Base-by-base conservation (phyloP, 2,888 invertebrate species). In the Gastracanthus pulcherrimus region DNA sequence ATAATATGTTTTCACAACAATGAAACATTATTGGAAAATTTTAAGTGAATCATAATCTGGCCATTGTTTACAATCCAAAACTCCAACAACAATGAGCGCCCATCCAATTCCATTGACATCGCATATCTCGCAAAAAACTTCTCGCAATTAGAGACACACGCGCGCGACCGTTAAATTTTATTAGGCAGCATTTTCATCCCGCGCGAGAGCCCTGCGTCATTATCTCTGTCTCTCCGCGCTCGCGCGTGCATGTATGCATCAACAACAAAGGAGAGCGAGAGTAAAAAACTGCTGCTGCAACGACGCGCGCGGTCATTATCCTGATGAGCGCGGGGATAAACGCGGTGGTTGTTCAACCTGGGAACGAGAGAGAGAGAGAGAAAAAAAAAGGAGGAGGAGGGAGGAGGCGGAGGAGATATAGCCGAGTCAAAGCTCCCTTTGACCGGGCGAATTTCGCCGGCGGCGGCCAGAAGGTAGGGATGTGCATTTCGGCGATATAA, bases 101-200 rank as follows among this genome's bases (percentile, higher is more conserved):
- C 6, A n/a, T 60, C 29, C 16, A 31, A 26, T 29, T 58, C 58
- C 58, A 58, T 16, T 29, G 29, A 58, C 29, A 60, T 4, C n/a
- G n/a, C 16, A 9, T 7, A 0, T 23, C 11, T 45, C 45, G 45
- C n/a, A 76, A 41, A 51, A 60, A 38, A 38, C 23, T 23, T 9
- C 4, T 48, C 55, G 64, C 71, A 71, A 69, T 64, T 62, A 71
- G 16, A 16, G n/a, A 19, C 2, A 11, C 2, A n/a, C 1, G 38
- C 45, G 41, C 19, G 38, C 36, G 67, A 36, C 58, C 48, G 79
- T 80, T 76, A 80, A 75, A 76, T 76, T 76, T 80, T 76, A 80
- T 80, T 80, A 67, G 75, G 70, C 75, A 51, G 69, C 69, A 69
- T 80, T 80, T 80, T 80, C 34, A 60, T 60, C 36, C 13, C 11